These are phyloP conservation scores for Octodonta nipae DNA, from an alignment of 2,888 invertebrate species.

Conservation along the genomic window DNA sequence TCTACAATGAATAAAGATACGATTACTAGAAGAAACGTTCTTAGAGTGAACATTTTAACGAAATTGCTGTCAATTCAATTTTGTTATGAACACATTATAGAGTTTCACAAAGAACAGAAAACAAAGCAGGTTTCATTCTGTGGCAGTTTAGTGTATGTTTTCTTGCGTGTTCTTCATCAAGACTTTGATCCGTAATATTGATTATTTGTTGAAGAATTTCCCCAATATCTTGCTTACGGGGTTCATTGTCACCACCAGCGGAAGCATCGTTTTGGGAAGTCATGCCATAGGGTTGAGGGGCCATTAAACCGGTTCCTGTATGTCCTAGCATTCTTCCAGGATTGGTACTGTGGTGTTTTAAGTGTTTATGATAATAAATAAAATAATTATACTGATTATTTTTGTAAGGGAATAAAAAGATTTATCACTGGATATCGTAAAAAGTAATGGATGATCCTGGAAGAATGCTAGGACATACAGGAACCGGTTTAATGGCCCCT, in stretches of 20 bases:
- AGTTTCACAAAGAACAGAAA: conserved; percentile 96
- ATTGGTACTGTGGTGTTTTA: too few relatives aligned
- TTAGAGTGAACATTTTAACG: too few relatives aligned
- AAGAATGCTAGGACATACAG: conserved; percentile 67
- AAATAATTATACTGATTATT: too few relatives aligned
- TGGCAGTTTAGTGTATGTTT: conserved; percentile 97
- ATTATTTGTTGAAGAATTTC: conserved; percentile 97
- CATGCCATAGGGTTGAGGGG: conserved; percentile 69
- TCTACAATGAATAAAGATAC: too few relatives aligned
- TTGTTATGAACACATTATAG: too few relatives aligned
- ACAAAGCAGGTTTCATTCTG: conserved; percentile 96
- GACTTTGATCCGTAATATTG: conserved; percentile 96
- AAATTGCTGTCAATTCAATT: too few relatives aligned
- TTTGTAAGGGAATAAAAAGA: too few relatives aligned
- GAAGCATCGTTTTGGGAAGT: conserved; percentile 51
- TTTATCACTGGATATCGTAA: too few relatives aligned
- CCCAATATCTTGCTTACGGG: conserved; percentile 89
- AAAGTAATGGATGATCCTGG: conserved; percentile 77
- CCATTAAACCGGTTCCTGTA: conserved; percentile 60
- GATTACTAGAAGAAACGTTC: too few relatives aligned
- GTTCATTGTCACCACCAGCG: conserved; percentile 66
- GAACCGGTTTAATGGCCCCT: conserved; percentile 66
- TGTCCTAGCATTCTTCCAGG: conserved; percentile 73
- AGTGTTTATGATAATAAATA: too few relatives aligned
- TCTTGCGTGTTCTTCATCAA: conserved; percentile 96